A percentile compares a stretch with the other conserved stretches of the same genome.
Conservation (phyloP, 1,140 invertebrate genomes). For the Helicorthomorpha holstii region DNA sequence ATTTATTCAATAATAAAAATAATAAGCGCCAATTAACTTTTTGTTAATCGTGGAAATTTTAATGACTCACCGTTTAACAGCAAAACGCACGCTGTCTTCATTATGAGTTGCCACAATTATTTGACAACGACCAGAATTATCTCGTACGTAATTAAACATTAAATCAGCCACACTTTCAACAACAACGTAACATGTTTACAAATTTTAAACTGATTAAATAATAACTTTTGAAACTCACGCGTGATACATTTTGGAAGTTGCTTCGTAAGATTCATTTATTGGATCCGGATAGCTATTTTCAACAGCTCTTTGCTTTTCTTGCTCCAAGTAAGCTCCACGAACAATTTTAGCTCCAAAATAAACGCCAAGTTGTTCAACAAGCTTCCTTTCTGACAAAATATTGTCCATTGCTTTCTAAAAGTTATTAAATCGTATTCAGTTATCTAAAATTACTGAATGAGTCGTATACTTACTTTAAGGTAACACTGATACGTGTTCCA, state of each 20-base stretch:
- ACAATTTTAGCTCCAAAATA: constrained; percentile 26
- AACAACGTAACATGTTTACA: background rate
- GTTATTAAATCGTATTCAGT: no score
- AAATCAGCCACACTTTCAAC: constrained; percentile 10
- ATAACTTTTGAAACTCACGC: constrained; percentile 11
- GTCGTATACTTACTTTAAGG: constrained; percentile 17
- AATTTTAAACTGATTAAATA: background rate
- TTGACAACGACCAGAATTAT: background rate
- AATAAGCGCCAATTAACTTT: no score
- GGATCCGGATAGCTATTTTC: constrained; percentile 14
- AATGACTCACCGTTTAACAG: constrained; percentile 10
- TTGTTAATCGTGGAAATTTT: no score
- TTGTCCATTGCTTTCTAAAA: constrained; percentile 2
- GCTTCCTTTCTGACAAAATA: constrained; percentile 1
- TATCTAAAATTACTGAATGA: background rate
- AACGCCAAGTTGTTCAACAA: constrained; percentile 13
- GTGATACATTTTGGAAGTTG: constrained; percentile 18
- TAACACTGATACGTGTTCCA: constrained; percentile 25
- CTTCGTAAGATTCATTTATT: constrained; percentile 19
- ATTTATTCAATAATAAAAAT: no score
- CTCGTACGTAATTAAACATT: constrained; percentile 8
- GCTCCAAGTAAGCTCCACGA: constrained; percentile 29
- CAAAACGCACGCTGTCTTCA: constrained; percentile 20
- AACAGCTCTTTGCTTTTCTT: constrained; percentile 16
- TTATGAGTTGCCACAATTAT: constrained; percentile 26